Evolutionary conservation across 2,113 vertebrate genomes (phyloP).

Genomic region (Spermophilus dauricus): DNA sequence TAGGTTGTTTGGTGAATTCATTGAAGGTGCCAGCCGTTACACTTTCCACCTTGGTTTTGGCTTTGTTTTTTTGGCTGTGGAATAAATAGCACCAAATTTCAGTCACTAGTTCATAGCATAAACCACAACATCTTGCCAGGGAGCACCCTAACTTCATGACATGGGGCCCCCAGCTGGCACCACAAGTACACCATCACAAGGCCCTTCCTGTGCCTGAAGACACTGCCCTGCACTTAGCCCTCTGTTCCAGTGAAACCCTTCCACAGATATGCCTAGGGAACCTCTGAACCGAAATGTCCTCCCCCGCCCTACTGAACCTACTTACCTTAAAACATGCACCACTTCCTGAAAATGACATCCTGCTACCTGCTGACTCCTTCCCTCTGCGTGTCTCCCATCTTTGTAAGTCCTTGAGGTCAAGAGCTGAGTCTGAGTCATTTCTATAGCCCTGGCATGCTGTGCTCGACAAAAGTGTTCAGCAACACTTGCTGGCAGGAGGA

Average conservation of each 20-base stretch:
- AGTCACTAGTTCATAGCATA: constrained; percentile 30
- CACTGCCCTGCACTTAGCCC: not conserved
- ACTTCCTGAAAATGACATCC: not conserved
- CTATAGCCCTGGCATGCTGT: not conserved
- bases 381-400: not conserved
- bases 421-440: not conserved
- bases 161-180: not conserved
- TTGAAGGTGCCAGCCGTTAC: not conserved
- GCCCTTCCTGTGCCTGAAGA: not conserved
- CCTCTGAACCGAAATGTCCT: constrained; percentile 34
- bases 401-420: constrained; percentile 32
- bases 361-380: not conserved
- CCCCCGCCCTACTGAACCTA: constrained; percentile 8
- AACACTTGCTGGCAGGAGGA: not conserved
- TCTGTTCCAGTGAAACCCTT: not conserved
- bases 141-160: constrained; percentile 25
- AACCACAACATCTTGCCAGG: constrained; percentile 7
- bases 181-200: not conserved
- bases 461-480: not conserved
- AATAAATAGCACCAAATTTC: constrained; percentile 9
- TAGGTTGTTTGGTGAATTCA: not conserved
- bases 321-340: not conserved
- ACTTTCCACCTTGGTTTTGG: not conserved
- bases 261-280: not conserved
- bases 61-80: not conserved